phyloP scores from a whole-genome alignment of 2,113 vertebrate genomes.

The Boulengeromyrus knoepffleri region DNA sequence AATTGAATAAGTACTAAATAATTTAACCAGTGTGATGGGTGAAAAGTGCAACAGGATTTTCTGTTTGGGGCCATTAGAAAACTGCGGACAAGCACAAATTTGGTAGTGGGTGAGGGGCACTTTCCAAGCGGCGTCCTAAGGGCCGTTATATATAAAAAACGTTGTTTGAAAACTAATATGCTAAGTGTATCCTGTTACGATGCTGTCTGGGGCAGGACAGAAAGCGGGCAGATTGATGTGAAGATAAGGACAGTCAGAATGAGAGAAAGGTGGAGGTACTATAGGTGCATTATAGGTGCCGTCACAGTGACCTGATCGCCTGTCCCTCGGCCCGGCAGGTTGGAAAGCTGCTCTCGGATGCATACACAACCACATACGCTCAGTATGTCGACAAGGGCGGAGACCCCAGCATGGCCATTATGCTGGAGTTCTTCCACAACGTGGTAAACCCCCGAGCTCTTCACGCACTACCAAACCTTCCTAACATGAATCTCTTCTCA shows the following conservation, averaged over 20 bases:
- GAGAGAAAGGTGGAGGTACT: neutral
- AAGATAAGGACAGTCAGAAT: neutral
- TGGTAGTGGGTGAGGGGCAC: neutral
- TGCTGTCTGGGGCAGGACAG: neutral
- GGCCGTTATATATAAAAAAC: no score
- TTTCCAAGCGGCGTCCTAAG: neutral
- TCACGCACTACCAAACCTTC: neutral
- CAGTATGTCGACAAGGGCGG: constrained; percentile 20
- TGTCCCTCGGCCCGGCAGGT: neutral
- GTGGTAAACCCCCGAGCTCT: neutral
- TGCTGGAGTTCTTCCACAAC: constrained; percentile 21
- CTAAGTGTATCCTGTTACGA: neutral
- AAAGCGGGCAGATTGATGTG: neutral
- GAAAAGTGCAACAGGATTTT: neutral
- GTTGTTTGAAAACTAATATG: neutral
- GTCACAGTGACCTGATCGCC: neutral
- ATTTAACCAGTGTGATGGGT: neutral
- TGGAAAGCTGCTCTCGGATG: neutral
- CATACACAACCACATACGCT: neutral
- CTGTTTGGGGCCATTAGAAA: neutral
- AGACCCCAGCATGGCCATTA: constrained; percentile 13
- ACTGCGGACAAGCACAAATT: neutral
- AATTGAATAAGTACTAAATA: neutral
- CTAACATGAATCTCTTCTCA: neutral
- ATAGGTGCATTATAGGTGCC: neutral